phyloP scores from a whole-genome alignment of 2,797 vertebrate genomes.

The Apogon talboti region DNA sequence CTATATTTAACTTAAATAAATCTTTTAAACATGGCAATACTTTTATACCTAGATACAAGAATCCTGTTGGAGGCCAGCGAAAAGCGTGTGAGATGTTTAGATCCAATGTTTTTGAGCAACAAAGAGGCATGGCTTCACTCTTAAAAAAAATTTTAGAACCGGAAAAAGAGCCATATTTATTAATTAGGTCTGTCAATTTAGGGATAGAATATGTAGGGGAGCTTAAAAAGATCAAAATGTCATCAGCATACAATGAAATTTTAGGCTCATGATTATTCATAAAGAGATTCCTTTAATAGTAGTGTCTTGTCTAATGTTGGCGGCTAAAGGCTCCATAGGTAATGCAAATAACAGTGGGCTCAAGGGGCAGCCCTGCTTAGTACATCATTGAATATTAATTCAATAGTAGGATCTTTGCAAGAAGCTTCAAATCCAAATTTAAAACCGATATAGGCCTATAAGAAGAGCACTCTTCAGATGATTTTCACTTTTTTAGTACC shows the following conservation, averaged over 20 bases:
- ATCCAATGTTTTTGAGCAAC: neutral
- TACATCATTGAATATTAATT: neutral
- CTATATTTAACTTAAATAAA: neutral
- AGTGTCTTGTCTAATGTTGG: neutral
- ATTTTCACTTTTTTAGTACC: too few relatives aligned
- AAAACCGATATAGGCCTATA: neutral
- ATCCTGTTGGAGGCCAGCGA: conserved; percentile 2
- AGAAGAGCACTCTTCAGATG: too few relatives aligned
- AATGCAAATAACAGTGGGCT: neutral
- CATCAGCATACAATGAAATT: neutral
- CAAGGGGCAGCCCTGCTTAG: neutral
- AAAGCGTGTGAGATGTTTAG: conserved; percentile 5
- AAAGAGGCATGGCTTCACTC: conserved; percentile 12
- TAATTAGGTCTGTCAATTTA: neutral
- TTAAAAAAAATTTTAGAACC: conserved; percentile 9
- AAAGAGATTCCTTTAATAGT: neutral
- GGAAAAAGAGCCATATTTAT: conserved; percentile 11
- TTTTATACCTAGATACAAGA: conserved; percentile 5
- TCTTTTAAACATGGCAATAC: neutral
- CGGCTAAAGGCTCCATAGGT: neutral
- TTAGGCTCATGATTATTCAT: neutral
- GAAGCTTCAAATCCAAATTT: conserved; percentile 1
- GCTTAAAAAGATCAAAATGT: neutral
- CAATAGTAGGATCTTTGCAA: neutral
- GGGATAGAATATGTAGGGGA: neutral